Conservation (phyloP, 2,113 vertebrate species). For the Oophaga pumilio region DNA sequence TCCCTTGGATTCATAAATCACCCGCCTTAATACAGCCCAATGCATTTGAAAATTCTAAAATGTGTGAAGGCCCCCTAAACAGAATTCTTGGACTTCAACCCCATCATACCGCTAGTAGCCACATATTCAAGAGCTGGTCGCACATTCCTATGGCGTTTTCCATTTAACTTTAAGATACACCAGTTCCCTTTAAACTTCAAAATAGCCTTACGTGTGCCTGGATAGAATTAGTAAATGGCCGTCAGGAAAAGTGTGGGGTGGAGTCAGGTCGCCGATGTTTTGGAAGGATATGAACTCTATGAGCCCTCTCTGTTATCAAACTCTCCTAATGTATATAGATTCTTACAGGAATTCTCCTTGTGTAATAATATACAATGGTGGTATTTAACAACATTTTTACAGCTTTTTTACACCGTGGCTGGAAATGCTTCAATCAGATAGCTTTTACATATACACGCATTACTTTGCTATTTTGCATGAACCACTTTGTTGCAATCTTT, state of each 20-base stretch:
- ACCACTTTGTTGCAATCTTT: neutral
- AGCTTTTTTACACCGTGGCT: neutral
- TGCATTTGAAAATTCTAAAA: neutral
- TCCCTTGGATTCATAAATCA: too few relatives aligned
- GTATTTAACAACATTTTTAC: too few relatives aligned
- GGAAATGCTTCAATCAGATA: neutral
- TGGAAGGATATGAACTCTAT: neutral
- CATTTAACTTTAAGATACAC: too few relatives aligned
- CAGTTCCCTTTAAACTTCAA: neutral
- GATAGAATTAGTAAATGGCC: neutral
- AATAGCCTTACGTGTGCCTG: neutral
- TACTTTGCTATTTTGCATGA: slow-evolving; percentile 1
- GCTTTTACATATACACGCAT: neutral
- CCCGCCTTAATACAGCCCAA: neutral
- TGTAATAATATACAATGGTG: neutral
- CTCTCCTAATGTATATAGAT: neutral
- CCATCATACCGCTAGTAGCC: neutral
- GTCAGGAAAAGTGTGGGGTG: neutral
- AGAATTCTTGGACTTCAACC: neutral
- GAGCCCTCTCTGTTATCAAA: too few relatives aligned
- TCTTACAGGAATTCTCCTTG: neutral
- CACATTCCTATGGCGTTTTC: too few relatives aligned
- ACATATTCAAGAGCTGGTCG: neutral
- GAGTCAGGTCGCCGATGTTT: neutral
- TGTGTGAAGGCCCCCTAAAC: neutral